Base-by-base conservation (phyloP, 1,140 invertebrate genomes). In the Drosophila quadrilineata region DNA sequence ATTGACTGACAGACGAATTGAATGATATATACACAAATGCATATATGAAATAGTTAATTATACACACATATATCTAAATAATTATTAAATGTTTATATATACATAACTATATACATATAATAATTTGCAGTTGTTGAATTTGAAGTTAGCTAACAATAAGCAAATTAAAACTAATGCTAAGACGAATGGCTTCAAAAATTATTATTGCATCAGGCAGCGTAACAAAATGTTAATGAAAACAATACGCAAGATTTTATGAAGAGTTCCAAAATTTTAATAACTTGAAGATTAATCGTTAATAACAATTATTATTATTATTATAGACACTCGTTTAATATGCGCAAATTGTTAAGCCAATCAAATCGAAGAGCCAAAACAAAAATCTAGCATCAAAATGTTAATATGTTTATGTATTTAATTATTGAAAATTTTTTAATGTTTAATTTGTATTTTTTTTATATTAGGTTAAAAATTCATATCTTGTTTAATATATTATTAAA, bases 71-170 rank as follows among this genome's bases (percentile, higher is more conserved):
- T 16, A 54, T 17, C 38, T 28, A 57, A 41, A 45, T 22, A 63
- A 22, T 19, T 57, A 59, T 68, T 56, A 54, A 69, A 71, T 63
- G 58, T 56, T 45, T 69, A 73, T 49, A 68, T 33, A 50, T 38
- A 70, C 14, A 43, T 26, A 60, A n/a, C 33, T 31, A 38, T 28
- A 58, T 45, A 58, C 59, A 72, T 60, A 70, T 58, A 70, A 71
- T 53, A 52, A 45, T 52, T 85, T 85, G 63, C 79, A 85, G 79
- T 80, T 86, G 56, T 77, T 85, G 71, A 79, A 75, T 59, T 71
- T 69, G 45, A 79, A 75, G 86, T 75, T 9, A 36, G 12, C 21
- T 29, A 68, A 41, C 28, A 59, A 68, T 50, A 67, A 67, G 38
- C 53, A 70, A 69, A n/a, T 21, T 45, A 75, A 49, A 14, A 41